Evolutionary conservation across 2,113 vertebrate species (phyloP).

Genomic region (Brachionichthys hirsutus): DNA sequence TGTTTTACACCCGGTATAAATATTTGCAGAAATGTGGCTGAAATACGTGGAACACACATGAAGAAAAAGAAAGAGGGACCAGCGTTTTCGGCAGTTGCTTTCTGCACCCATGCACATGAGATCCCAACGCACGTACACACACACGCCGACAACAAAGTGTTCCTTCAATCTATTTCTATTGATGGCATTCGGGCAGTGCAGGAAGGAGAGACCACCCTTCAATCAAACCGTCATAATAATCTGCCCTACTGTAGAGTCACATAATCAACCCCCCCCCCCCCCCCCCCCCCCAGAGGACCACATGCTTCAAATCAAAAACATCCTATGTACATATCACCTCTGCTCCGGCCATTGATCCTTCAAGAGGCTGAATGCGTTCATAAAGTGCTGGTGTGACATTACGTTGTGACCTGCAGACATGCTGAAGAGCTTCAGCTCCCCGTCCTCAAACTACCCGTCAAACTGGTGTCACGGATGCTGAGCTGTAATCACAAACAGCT

Average conservation of each 20-base stretch:
- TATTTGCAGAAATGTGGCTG: slow-evolving; percentile 80
- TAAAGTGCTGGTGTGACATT: slow-evolving; percentile 11
- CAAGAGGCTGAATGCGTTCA: slow-evolving; percentile 22
- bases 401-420: slow-evolving; percentile 33
- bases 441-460: slow-evolving; percentile 35
- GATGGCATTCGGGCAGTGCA: slow-evolving; percentile 27
- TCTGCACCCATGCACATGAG: slow-evolving; percentile 58
- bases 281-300: slow-evolving; percentile 25
- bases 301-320: slow-evolving; percentile 36
- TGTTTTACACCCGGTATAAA: slow-evolving; percentile 80
- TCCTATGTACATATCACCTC: slow-evolving; percentile 21
- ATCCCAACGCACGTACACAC: slow-evolving; percentile 50
- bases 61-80: slow-evolving; percentile 54
- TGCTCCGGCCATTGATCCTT: slow-evolving; percentile 28
- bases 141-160: slow-evolving; percentile 59
- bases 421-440: slow-evolving; percentile 35
- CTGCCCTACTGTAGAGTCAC: slow-evolving; percentile 17
- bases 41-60: slow-evolving; percentile 83
- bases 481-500: slow-evolving; percentile 46
- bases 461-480: slow-evolving; percentile 24
- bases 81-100: slow-evolving; percentile 54
- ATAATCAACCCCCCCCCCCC: slow-evolving; percentile 19
- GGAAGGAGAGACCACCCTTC: slow-evolving; percentile 47
- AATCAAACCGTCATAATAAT: slow-evolving; percentile 28
- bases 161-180: slow-evolving; percentile 37